Conservation (phyloP, 2,888 invertebrate species). For the Vanessa cardui region DNA sequence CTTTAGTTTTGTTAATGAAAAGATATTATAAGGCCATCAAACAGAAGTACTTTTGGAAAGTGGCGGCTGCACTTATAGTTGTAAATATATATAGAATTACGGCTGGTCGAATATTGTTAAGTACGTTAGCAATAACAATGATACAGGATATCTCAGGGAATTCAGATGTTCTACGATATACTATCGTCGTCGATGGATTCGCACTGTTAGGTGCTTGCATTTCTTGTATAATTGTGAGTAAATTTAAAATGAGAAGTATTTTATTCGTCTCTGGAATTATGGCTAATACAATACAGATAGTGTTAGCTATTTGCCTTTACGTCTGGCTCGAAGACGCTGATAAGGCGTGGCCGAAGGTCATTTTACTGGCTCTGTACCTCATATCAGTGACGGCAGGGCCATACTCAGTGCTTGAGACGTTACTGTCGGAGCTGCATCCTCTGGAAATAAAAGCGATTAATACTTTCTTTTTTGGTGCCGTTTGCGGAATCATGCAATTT, state of each 20-base stretch:
- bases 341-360: conserved; percentile 35
- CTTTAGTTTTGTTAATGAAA: not conserved
- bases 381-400: conserved; percentile 44
- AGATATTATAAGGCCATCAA: conserved; percentile 17
- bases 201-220: conserved; percentile 35
- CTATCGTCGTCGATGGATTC: conserved; percentile 38
- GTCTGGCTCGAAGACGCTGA: conserved; percentile 20
- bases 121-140: conserved; percentile 42
- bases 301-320: conserved; percentile 37
- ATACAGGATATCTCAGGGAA: conserved; percentile 41
- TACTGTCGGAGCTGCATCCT: conserved; percentile 47
- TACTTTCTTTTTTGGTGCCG: conserved; percentile 36
- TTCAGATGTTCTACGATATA: conserved; percentile 38
- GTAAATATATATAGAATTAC: conserved; percentile 37
- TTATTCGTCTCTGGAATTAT: conserved; percentile 37
- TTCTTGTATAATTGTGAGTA: conserved; percentile 33
- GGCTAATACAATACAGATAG: conserved; percentile 33
- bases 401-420: conserved; percentile 45
- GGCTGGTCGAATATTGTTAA: conserved; percentile 37
- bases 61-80: conserved; percentile 17
- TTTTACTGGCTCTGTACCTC: conserved; percentile 42
- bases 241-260: conserved; percentile 37
- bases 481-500: conserved; percentile 42
- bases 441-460: conserved; percentile 46
- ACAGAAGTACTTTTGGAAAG: conserved; percentile 33